A percentile compares a stretch with the other conserved stretches of the same genome.
Conservation (phyloP, 2,113 vertebrate genomes). For the Rhynchomys soricoides region DNA sequence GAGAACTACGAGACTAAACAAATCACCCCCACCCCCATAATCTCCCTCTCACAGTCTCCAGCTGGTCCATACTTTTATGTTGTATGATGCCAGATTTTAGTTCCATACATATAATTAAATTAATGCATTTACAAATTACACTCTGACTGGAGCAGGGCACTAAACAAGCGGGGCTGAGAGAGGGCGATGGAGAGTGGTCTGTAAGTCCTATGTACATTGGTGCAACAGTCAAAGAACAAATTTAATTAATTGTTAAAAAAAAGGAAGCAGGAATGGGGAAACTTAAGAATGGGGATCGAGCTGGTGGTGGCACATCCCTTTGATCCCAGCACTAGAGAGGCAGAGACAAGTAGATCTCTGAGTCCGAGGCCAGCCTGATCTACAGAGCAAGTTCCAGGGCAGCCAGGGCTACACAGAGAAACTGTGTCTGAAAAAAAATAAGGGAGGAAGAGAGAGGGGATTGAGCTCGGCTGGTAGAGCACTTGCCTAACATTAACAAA, state of each 20-base stretch:
- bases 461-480: background rate
- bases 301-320: background rate
- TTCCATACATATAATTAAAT: background rate
- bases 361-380: background rate
- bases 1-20: slow-evolving; percentile 4
- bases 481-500: background rate
- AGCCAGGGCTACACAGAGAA: background rate
- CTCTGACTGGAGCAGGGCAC: background rate
- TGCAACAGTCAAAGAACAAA: background rate
- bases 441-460: background rate
- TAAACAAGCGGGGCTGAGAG: background rate
- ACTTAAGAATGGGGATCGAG: background rate
- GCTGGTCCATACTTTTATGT: background rate
- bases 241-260: background rate
- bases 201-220: background rate
- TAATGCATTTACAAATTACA: slow-evolving; percentile 23
- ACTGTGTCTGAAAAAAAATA: background rate
- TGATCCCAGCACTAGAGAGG: background rate
- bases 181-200: background rate
- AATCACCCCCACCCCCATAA: background rate
- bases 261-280: background rate
- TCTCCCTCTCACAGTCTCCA: background rate
- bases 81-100: slow-evolving; percentile 22
- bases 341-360: background rate
- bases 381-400: background rate